Conservation (phyloP, 2,888 invertebrate genomes). For the Drosophila peninsularis region DNA sequence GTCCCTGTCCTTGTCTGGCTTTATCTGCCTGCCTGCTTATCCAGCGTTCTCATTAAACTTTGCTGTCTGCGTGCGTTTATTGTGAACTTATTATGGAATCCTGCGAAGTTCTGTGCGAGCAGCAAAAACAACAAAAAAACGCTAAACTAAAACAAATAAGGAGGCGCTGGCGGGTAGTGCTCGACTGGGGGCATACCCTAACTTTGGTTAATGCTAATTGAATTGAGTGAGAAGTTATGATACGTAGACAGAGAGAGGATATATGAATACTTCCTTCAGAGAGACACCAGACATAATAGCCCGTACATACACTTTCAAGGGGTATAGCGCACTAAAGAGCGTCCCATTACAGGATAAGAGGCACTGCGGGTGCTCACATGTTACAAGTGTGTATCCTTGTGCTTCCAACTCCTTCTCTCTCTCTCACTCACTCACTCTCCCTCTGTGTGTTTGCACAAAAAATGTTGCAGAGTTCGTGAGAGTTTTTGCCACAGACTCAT, state of each 20-base stretch:
- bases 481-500: conserved; percentile 31
- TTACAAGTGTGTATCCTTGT: conserved; percentile 9
- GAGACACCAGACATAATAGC: too few species aligned
- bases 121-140: conserved; percentile 11
- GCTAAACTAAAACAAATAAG: conserved; percentile 45
- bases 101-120: conserved; percentile 33
- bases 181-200: conserved; percentile 1
- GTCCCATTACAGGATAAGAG: conserved; percentile 3
- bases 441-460: background rate
- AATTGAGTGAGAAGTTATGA: background rate
- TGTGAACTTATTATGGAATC: conserved; percentile 45
- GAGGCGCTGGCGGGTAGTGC: fast-evolving
- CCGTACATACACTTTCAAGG: background rate
- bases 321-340: background rate
- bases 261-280: too few species aligned
- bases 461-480: conserved; percentile 20
- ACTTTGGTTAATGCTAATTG: background rate
- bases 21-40: conserved; percentile 12
- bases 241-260: background rate
- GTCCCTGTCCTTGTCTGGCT: background rate
- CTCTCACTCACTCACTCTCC: background rate
- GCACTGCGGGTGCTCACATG: conserved; percentile 3
- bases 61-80: conserved; percentile 30
- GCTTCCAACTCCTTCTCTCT: conserved; percentile 12
- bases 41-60: conserved; percentile 48